phyloP scores from a whole-genome alignment of 2,888 invertebrate species.

The Sarcophaga variegata region DNA sequence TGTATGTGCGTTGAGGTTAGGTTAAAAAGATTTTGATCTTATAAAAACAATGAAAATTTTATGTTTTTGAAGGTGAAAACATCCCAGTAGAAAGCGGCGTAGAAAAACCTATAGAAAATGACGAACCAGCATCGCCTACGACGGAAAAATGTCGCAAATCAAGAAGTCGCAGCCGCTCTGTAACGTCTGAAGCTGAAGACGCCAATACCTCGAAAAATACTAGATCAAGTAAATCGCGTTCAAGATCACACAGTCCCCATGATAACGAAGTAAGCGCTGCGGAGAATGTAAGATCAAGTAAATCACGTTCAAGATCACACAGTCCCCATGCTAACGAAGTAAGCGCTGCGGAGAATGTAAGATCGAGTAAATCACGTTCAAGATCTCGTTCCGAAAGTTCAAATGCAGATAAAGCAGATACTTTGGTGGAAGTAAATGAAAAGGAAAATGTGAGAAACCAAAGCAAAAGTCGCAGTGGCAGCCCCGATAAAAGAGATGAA shows the following conservation, averaged over 20 bases:
- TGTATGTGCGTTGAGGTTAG: conserved; percentile 58
- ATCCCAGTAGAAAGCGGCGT: not conserved
- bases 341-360: conserved; percentile 37
- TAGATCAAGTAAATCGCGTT: conserved; percentile 60
- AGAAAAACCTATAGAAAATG: conserved; percentile 30
- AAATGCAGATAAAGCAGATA: conserved; percentile 37
- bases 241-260: conserved; percentile 66
- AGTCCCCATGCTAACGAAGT: conserved; percentile 21
- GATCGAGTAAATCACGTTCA: conserved; percentile 67
- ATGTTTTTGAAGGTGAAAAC: conserved; percentile 38
- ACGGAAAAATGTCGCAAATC: conserved; percentile 34
- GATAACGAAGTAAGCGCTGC: conserved; percentile 34
- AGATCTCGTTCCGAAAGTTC: conserved; percentile 62
- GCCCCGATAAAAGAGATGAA: conserved; percentile 43
- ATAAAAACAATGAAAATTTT: not conserved
- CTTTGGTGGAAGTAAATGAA: conserved; percentile 2
- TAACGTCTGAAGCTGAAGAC: conserved; percentile 15
- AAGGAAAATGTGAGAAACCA: conserved; percentile 63
- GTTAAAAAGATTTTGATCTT: not conserved
- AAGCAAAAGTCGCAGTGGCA: conserved; percentile 70
- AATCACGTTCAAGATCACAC: conserved; percentile 71
- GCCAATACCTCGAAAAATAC: conserved; percentile 38
- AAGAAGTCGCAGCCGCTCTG: conserved; percentile 41
- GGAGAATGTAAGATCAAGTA: conserved; percentile 44
- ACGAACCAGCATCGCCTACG: not conserved